Evolutionary conservation across 2,113 vertebrate species (phyloP).

Genomic region (Jaculus jaculus): DNA sequence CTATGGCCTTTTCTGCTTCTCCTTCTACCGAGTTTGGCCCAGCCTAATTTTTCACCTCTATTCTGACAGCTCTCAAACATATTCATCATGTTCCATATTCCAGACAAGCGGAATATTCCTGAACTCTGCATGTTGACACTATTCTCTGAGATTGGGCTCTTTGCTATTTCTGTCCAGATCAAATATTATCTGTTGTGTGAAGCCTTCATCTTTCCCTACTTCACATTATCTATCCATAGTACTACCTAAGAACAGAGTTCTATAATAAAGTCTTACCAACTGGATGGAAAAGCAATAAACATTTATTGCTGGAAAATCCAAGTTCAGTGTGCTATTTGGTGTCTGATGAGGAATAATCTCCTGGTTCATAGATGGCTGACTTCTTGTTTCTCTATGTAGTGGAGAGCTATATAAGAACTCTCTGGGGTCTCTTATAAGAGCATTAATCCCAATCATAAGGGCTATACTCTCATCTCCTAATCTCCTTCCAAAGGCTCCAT

Average conservation of each 20-base stretch:
- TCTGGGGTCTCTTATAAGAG: neutral
- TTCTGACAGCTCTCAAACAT: neutral
- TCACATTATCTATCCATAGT: constrained; percentile 32
- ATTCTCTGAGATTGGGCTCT: neutral
- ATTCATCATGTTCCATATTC: constrained; percentile 11
- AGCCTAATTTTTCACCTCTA: neutral
- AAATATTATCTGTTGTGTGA: constrained; percentile 8
- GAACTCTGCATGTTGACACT: neutral
- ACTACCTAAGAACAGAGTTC: neutral
- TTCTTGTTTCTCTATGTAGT: neutral
- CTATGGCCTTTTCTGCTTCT: neutral
- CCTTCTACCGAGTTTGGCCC: neutral
- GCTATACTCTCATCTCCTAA: neutral
- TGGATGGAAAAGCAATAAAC: neutral
- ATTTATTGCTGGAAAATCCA: neutral
- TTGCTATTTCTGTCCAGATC: constrained; percentile 2
- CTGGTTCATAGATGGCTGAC: neutral
- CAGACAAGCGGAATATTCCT: neutral
- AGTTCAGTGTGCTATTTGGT: neutral
- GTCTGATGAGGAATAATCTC: neutral
- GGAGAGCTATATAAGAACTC: neutral
- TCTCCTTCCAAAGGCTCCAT: neutral
- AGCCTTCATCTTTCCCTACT: neutral
- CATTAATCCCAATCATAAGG: too few relatives aligned
- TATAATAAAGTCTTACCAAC: neutral